Evolutionary conservation across 2,113 vertebrate species (phyloP).

Genomic region (Bombycilla garrulus): DNA sequence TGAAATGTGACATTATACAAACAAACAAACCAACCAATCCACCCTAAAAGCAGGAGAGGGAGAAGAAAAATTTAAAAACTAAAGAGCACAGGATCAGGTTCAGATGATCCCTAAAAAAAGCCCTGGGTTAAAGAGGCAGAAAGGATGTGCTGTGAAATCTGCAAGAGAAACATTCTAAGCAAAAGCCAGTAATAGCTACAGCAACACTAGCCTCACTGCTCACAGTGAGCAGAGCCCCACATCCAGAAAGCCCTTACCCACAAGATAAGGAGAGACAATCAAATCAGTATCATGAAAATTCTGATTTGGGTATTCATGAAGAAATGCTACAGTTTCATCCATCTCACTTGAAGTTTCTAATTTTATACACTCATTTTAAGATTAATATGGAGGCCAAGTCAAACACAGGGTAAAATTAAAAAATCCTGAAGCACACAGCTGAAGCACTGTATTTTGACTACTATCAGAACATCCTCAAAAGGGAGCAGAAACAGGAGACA

Average conservation of each 20-base stretch:
- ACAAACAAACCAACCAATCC: background rate
- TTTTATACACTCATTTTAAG: background rate
- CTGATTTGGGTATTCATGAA: background rate
- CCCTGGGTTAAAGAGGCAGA: background rate
- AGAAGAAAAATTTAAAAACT: background rate
- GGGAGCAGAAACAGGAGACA: background rate
- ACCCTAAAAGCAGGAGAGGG: background rate
- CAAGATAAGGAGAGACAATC: background rate
- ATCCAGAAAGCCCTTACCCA: background rate
- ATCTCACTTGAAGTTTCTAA: background rate
- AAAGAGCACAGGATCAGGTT: conserved; percentile 9
- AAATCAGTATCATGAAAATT: background rate
- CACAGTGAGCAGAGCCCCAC: background rate
- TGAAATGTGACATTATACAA: background rate
- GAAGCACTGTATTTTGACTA: background rate
- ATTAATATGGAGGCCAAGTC: background rate
- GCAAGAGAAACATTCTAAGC: background rate
- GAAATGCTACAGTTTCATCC: background rate
- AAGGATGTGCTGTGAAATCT: background rate
- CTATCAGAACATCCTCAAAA: background rate
- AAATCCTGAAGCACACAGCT: background rate
- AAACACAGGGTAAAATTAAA: background rate
- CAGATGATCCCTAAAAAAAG: background rate
- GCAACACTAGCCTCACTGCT: background rate
- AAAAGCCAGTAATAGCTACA: background rate